phyloP scores from a whole-genome alignment of 2,113 vertebrate species.

The Sclerurus mexicanus region DNA sequence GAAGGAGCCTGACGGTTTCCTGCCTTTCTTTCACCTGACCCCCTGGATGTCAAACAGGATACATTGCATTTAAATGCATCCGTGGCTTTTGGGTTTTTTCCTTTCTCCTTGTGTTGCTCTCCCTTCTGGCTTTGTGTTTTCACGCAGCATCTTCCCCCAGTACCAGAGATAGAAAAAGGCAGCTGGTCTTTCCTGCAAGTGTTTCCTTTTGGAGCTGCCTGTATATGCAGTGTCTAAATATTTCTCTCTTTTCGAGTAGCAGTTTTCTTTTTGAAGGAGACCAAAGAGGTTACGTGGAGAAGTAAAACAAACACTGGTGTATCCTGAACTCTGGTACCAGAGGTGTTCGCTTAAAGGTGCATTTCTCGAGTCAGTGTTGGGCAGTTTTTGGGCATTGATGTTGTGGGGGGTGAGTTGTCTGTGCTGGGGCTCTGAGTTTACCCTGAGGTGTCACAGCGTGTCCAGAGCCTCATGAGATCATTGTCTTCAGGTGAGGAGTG shows the following conservation, averaged over 20 bases:
- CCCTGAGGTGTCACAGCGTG: accelerated
- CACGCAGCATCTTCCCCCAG: background rate
- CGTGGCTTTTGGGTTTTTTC: background rate
- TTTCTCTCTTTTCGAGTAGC: slow-evolving; percentile 52
- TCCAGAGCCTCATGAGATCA: background rate
- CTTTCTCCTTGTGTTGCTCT: background rate
- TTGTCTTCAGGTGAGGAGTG: background rate
- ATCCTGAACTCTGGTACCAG: background rate
- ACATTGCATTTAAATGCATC: background rate
- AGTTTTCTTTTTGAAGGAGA: slow-evolving; percentile 43
- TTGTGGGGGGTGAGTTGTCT: background rate
- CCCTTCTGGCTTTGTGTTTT: background rate
- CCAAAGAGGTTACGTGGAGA: slow-evolving; percentile 41
- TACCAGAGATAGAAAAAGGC: background rate
- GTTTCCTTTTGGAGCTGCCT: slow-evolving; percentile 53
- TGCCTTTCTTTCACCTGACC: background rate
- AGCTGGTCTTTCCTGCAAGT: slow-evolving; percentile 33
- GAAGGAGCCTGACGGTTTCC: background rate
- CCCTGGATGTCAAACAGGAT: background rate
- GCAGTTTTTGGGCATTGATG: accelerated
- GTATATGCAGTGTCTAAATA: slow-evolving; percentile 60
- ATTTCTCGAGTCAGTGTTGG: background rate
- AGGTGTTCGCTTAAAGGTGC: background rate
- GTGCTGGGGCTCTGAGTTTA: background rate
- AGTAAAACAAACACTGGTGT: slow-evolving; percentile 52